Evolutionary conservation across 2,888 invertebrate species (phyloP).

Genomic region (Melinaea menophilus): DNA sequence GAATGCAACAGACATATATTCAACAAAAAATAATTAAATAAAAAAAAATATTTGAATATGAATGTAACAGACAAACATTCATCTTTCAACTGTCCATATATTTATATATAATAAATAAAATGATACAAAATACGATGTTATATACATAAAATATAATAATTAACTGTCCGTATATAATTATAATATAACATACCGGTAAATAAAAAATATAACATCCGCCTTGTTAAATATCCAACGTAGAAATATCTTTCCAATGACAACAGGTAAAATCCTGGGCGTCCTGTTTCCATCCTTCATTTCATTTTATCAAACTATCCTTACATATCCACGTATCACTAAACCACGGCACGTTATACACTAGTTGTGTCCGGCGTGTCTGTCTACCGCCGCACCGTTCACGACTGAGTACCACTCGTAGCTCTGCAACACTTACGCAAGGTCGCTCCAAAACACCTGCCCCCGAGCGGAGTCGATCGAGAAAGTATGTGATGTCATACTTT

Average conservation of each 20-base stretch:
- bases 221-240: constrained; percentile 81
- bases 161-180: background rate
- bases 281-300: constrained; percentile 64
- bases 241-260: constrained; percentile 75
- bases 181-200: constrained; percentile 78
- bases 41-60: too few species aligned
- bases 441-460: constrained; percentile 47
- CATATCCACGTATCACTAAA: constrained; percentile 32
- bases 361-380: background rate
- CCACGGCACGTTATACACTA: constrained; percentile 19
- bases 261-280: constrained; percentile 55
- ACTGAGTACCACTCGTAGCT: constrained; percentile 44
- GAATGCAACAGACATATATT: too few species aligned
- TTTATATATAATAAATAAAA: background rate
- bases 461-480: constrained; percentile 48
- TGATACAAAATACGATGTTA: background rate
- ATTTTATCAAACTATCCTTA: constrained; percentile 35
- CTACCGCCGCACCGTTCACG: constrained; percentile 23
- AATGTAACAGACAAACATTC: too few species aligned
- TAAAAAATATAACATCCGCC: constrained; percentile 78
- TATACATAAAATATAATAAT: background rate
- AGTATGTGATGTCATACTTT: constrained; percentile 53
- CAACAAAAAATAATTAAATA: too few species aligned
- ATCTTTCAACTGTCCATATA: too few species aligned
- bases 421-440: constrained; percentile 63